Percentiles rank a stretch among this genome's conserved stretches.
Evolutionary conservation across 2,888 invertebrate genomes (phyloP).

Genomic region (Malthinus flaveolus): DNA sequence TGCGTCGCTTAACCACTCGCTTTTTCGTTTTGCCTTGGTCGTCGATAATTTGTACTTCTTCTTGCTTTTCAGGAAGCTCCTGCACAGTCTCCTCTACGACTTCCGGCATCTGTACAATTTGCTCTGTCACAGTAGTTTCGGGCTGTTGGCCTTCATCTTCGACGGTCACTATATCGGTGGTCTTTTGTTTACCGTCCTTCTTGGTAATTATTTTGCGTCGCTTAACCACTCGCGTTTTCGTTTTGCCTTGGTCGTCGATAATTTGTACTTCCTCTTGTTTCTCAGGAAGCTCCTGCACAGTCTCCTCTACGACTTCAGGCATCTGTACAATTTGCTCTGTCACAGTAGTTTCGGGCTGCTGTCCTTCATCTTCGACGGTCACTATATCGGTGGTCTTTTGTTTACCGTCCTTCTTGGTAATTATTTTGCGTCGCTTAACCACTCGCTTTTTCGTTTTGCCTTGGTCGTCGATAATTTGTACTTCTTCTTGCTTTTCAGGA

Average conservation of each 20-base stretch:
- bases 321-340: conserved; percentile 35
- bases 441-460: conserved; percentile 35
- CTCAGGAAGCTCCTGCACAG: conserved; percentile 21
- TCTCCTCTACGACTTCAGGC: conserved; percentile 31
- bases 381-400: conserved; percentile 52
- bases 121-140: conserved; percentile 47
- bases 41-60: conserved; percentile 39
- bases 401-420: conserved; percentile 39
- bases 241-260: conserved; percentile 46
- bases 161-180: conserved; percentile 42
- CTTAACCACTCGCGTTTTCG: conserved; percentile 31
- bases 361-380: conserved; percentile 45
- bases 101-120: conserved; percentile 22
- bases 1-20: conserved; percentile 43
- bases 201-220: conserved; percentile 37
- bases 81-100: conserved; percentile 38
- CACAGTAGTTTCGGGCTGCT: conserved; percentile 45
- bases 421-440: conserved; percentile 48
- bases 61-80: conserved; percentile 45
- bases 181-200: conserved; percentile 42
- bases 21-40: conserved; percentile 39
- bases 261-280: conserved; percentile 44
- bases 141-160: conserved; percentile 50
- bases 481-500: conserved; percentile 42
- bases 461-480: background rate